Evolutionary conservation across 2,888 invertebrate species (phyloP).

Genomic region (Drosophila putrida): DNA sequence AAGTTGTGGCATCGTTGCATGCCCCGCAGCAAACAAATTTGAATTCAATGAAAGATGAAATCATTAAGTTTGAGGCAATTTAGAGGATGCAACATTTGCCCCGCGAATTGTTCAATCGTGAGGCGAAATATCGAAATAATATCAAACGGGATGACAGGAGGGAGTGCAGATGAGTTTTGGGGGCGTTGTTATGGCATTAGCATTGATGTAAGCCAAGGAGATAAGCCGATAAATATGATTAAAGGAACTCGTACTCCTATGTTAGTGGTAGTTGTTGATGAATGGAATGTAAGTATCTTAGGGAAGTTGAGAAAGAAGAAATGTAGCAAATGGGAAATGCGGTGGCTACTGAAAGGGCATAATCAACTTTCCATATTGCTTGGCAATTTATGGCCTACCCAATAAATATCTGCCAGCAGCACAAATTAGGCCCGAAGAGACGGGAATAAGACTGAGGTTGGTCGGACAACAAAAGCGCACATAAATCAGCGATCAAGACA

Average conservation of each 20-base stretch:
- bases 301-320: neutral
- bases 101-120: slow-evolving; percentile 40
- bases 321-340: neutral
- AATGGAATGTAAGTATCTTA: neutral
- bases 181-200: slow-evolving; percentile 40
- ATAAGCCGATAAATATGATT: slow-evolving; percentile 6
- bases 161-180: slow-evolving; percentile 31
- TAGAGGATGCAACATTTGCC: slow-evolving; percentile 34
- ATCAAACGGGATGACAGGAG: slow-evolving; percentile 36
- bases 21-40: slow-evolving; percentile 69
- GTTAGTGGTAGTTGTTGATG: neutral
- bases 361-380: slow-evolving; percentile 55
- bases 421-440: slow-evolving; percentile 51
- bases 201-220: slow-evolving; percentile 16
- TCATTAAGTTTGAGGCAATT: slow-evolving; percentile 81
- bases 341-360: slow-evolving; percentile 53
- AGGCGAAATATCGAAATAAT: slow-evolving; percentile 18
- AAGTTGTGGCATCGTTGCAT: slow-evolving; percentile 24
- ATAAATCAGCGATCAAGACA: slow-evolving; percentile 80
- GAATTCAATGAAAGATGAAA: slow-evolving; percentile 83
- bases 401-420: slow-evolving; percentile 62
- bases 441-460: slow-evolving; percentile 13
- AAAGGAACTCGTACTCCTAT: neutral
- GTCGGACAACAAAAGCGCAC: slow-evolving; percentile 65
- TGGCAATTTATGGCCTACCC: slow-evolving; percentile 37